Evolutionary conservation across 2,797 vertebrate genomes (phyloP), one percentile per base, ranked within the genome.

Genomic region (Emydoidea blandingii): DNA sequence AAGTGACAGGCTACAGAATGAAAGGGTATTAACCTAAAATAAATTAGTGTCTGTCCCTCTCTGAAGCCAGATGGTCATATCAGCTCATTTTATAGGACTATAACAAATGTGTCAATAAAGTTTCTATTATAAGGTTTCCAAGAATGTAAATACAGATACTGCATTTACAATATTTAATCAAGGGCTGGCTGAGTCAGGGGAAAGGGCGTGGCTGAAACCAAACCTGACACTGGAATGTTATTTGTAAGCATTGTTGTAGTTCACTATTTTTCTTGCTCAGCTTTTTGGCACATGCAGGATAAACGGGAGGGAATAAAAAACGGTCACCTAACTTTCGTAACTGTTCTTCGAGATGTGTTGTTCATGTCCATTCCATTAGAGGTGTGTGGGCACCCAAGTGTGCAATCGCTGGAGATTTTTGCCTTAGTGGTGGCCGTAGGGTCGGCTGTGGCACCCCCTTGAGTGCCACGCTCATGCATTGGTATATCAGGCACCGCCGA

Each of bases 71-170:
- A 84, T 91, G 93, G 91, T 94, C 9, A 0, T 72, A 72, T 89
- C 87, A 82, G 80, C 52, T 85, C 85, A 79, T 90, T 90, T 86
- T 0, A 80, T 0, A 78, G 81, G 79, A 92, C 25, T 65, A 79
- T 85, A 91, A 94, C 23, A 89, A 94, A 85, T 59, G 12, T 83
- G 89, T 93, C 78, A 92, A 57, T 94, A 92, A 88, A 92, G 86
- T 2, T 23, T 37, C 94, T 41, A n/a, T 82, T 87, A 81, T 37
- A 85, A 93, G 90, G 65, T 80, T 89, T 86, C 92, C 81, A 62
- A 80, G 14, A 41, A 56, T 95, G 83, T 80, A 83, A 94, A 92
- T 62, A 82, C 68, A 92, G 83, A 87, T 91, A 81, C 53, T 91
- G 57, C 65, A 56, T 93, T 87, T 86, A 82, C n/a, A 59, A 65